Conservation (phyloP, 2,797 vertebrate genomes). For the Nyctalus aviator region DNA sequence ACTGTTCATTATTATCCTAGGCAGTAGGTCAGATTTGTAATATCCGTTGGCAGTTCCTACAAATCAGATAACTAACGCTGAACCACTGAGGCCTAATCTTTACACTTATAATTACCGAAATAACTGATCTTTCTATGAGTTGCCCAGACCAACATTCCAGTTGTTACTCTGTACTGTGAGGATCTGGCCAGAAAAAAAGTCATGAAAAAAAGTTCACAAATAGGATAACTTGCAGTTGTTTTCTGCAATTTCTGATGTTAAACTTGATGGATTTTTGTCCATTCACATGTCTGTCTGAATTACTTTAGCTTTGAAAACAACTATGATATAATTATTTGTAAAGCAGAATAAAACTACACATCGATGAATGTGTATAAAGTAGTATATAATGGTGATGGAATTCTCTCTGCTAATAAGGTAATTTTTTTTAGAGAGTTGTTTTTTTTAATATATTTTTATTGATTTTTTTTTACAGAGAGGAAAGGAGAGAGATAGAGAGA, state of each 20-base stretch:
- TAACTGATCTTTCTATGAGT: neutral
- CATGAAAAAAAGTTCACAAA: neutral
- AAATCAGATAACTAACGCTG: neutral
- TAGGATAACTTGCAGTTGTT: neutral
- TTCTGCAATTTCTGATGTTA: neutral
- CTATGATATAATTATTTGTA: neutral
- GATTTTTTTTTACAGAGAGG: too few relatives aligned
- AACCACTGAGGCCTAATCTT: neutral
- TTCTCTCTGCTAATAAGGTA: neutral
- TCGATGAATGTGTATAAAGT: neutral
- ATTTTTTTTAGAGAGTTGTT: too few relatives aligned
- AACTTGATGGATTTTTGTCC: neutral
- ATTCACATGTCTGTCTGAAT: constrained; percentile 16
- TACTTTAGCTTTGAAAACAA: neutral
- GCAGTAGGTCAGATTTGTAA: constrained; percentile 18
- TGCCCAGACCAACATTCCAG: neutral
- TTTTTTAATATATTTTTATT: too few relatives aligned
- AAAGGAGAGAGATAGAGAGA: too few relatives aligned
- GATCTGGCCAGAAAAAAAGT: neutral
- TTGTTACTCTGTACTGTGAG: neutral
- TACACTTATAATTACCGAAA: neutral
- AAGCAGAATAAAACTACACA: neutral
- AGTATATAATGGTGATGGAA: neutral
- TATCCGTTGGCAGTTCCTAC: neutral
- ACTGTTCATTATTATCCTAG: neutral